Evolutionary conservation across 2,113 vertebrate species (phyloP), one percentile per base, ranked within the genome.

Genomic region (Pelvicachromis taeniatus): DNA sequence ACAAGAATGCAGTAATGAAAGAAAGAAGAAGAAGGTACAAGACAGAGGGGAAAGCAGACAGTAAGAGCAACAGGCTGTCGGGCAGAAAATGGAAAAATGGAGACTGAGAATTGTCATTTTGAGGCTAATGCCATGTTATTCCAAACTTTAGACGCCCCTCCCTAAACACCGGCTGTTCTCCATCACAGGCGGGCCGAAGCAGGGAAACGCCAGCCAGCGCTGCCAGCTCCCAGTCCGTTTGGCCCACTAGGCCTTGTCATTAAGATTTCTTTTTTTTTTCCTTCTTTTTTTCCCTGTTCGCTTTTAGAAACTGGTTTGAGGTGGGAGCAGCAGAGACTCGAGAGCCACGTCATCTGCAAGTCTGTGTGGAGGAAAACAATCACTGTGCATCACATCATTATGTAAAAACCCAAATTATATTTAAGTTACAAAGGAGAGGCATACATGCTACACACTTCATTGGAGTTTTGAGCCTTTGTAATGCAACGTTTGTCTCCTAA

Each of bases 261-360:
- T 95, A 95, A 38, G 48, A 70, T 75, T 91, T 93, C 85, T 93
- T 65, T 6, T 65, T 17, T 53, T 91, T 92, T 26, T 26, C 26
- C 3, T 26, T 58, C n/a, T 82, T 58, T 0, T 50, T 35, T 9
- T 6, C 5, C 23, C 7, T 77, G 23, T 82, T 90, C 89, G 83
- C 83, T 93, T 92, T 91, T 94, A 87, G 93, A 92, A 87, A 87
- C 90, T 31, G 85, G 81, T 90, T 77, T 75, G 78, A 88, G 85
- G 85, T 86, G 80, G 78, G 52, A 91, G 86, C 73, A 93, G 83
- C 63, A 85, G 78, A 90, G 87, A 83, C 89, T 90, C 35, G 10
- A 59, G 26, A 86, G 85, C 96, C 95, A 96, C 96, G 94, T 96
- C 95, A 95, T 89, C 94, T 78, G 2, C 77, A 29, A 61, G 83